Conservation (phyloP, 2,888 invertebrate species). For the Melinopterus prodromus region DNA sequence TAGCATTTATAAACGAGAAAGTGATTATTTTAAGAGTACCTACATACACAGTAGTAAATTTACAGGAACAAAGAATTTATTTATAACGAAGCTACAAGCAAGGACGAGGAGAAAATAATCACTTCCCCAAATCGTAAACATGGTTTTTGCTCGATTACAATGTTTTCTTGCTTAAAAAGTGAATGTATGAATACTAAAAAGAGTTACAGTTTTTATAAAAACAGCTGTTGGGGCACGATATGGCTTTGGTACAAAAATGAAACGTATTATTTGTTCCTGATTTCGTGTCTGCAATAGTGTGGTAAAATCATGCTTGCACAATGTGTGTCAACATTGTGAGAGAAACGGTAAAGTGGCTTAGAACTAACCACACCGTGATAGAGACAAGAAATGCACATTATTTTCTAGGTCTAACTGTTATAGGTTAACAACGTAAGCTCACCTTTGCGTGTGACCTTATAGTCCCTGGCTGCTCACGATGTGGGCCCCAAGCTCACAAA, state of each 20-base stretch:
- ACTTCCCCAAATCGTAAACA: background rate
- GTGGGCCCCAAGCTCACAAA: conserved; percentile 47
- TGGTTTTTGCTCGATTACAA: background rate
- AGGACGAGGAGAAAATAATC: background rate
- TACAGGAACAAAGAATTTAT: background rate
- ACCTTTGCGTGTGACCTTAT: conserved; percentile 50
- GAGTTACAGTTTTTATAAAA: background rate
- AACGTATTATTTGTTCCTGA: conserved; percentile 6
- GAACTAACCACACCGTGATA: background rate
- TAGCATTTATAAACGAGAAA: background rate
- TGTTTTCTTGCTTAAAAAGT: background rate
- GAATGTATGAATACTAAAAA: background rate
- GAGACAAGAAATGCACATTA: conserved; percentile 32
- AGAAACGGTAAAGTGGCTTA: conserved; percentile 8
- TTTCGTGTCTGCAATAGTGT: conserved; percentile 4
- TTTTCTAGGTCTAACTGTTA: conserved; percentile 38
- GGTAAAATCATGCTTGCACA: conserved; percentile 26
- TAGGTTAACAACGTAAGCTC: conserved; percentile 42
- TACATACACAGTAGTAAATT: background rate
- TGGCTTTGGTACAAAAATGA: background rate
- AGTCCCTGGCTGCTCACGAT: conserved; percentile 45
- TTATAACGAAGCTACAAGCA: background rate
- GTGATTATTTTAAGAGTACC: background rate
- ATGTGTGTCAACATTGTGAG: conserved; percentile 33
- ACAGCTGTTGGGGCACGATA: background rate